These are phyloP conservation scores for Gymnothorax reevesii DNA, from an alignment of 2,797 vertebrate genomes.

Conservation along the genomic window DNA sequence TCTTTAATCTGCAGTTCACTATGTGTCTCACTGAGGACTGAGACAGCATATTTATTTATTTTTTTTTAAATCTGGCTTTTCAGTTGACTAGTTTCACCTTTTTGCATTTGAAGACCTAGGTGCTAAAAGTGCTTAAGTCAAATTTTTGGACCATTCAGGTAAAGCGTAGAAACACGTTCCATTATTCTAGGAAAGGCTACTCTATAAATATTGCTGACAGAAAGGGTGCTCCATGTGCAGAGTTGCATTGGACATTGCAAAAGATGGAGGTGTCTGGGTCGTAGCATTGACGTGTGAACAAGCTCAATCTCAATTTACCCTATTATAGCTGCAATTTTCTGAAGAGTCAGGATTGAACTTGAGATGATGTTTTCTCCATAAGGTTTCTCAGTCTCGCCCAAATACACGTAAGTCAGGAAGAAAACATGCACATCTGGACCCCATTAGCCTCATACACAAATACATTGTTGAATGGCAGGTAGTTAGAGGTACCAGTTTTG, in stretches of 20 bases:
- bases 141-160: too few species aligned
- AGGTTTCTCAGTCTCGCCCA: constrained; percentile 17
- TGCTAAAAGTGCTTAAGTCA: too few species aligned
- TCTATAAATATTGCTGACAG: too few species aligned
- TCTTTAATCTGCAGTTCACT: background rate
- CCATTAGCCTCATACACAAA: constrained; percentile 30
- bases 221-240: background rate
- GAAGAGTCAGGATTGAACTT: constrained; percentile 13
- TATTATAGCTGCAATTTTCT: constrained; percentile 19
- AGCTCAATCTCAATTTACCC: constrained; percentile 15
- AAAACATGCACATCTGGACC: constrained; percentile 6
- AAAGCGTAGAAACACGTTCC: too few species aligned
- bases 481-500: background rate
- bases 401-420: constrained; percentile 27
- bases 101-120: background rate
- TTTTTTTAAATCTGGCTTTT: background rate
- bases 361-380: constrained; percentile 9
- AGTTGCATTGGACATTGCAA: background rate
- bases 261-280: background rate
- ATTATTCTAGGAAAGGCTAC: too few species aligned
- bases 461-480: constrained; percentile 16
- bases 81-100: background rate
- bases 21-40: background rate
- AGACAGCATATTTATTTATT: background rate
- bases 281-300: background rate